A percentile compares a stretch with the other conserved stretches of the same genome.
phyloP scores from a whole-genome alignment of 2,797 vertebrate genomes.

The Ataeniobius toweri region DNA sequence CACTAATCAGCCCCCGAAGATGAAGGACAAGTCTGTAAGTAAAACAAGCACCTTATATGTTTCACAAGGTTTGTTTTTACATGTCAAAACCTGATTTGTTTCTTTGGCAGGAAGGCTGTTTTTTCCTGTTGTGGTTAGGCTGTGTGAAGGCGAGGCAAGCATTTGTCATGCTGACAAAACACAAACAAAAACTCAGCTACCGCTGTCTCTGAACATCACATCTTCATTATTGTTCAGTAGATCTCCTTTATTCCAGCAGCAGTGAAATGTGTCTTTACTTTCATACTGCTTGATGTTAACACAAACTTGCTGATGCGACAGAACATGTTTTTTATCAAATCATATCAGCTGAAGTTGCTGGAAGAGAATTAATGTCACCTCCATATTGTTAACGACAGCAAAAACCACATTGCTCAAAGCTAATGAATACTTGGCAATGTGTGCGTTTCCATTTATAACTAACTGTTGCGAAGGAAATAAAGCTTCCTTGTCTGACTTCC shows the following conservation, averaged over 20 bases:
- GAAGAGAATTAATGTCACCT: too few relatives aligned
- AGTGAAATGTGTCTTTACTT: background rate
- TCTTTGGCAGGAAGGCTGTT: constrained; percentile 54
- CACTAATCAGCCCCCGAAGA: constrained; percentile 46
- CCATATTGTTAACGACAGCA: constrained; percentile 1
- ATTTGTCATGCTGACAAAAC: constrained; percentile 40
- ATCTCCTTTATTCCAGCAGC: background rate
- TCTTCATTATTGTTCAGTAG: background rate
- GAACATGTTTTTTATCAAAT: background rate
- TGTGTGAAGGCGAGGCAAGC: constrained; percentile 51
- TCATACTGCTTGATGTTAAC: background rate
- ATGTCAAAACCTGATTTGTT: constrained; percentile 17
- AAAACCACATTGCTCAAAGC: constrained; percentile 16
- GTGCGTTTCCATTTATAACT: constrained; percentile 62
- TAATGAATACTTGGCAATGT: constrained; percentile 28
- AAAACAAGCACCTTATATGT: constrained; percentile 6
- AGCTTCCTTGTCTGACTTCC: constrained; percentile 81
- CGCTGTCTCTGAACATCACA: constrained; percentile 2
- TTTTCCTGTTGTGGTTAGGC: constrained; percentile 66
- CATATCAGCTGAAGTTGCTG: background rate
- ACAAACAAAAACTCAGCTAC: constrained; percentile 33
- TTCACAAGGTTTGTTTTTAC: constrained; percentile 7
- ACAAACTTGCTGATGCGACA: background rate
- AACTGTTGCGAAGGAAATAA: constrained; percentile 76
- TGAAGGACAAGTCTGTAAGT: constrained; percentile 72